Evolutionary conservation across 2,888 invertebrate species (phyloP).

Genomic region (Eristalis tenax): DNA sequence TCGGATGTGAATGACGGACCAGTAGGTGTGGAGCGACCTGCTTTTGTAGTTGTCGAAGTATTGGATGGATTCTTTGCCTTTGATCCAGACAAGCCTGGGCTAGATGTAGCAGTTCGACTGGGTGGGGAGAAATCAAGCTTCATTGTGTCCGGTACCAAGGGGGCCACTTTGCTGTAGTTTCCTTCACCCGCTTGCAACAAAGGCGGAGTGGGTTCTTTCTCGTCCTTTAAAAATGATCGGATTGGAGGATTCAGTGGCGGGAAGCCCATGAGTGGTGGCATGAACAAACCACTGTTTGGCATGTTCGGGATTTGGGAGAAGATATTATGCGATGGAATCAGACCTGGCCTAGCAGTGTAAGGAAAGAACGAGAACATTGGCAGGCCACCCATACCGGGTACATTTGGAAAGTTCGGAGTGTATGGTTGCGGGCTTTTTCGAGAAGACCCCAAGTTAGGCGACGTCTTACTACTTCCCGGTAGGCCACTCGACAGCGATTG

Average conservation of each 20-base stretch:
- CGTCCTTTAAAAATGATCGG: slow-evolving; percentile 51
- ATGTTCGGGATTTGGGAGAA: slow-evolving; percentile 79
- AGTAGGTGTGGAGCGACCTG: not conserved
- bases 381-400: slow-evolving; percentile 77
- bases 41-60: slow-evolving; percentile 21
- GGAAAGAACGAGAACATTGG: slow-evolving; percentile 77
- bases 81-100: not conserved
- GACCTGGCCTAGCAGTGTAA: slow-evolving; percentile 83
- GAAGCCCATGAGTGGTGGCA: slow-evolving; percentile 71
- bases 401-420: slow-evolving; percentile 79
- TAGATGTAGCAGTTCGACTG: not conserved
- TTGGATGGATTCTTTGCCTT: slow-evolving; percentile 22
- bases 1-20: slow-evolving; percentile 8
- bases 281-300: slow-evolving; percentile 66
- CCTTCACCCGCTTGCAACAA: slow-evolving; percentile 73
- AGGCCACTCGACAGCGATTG: not conserved
- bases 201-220: slow-evolving; percentile 57
- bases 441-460: not conserved
- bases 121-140: slow-evolving; percentile 73
- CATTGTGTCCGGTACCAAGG: slow-evolving; percentile 78
- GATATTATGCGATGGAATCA: slow-evolving; percentile 83
- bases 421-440: slow-evolving; percentile 67
- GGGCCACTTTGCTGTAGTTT: slow-evolving; percentile 80
- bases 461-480: not conserved
- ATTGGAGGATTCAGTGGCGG: slow-evolving; percentile 43